Percentiles rank a stretch among this genome's conserved stretches.
Evolutionary conservation across 2,113 vertebrate genomes (phyloP).

Genomic region (Varanus komodoensis): DNA sequence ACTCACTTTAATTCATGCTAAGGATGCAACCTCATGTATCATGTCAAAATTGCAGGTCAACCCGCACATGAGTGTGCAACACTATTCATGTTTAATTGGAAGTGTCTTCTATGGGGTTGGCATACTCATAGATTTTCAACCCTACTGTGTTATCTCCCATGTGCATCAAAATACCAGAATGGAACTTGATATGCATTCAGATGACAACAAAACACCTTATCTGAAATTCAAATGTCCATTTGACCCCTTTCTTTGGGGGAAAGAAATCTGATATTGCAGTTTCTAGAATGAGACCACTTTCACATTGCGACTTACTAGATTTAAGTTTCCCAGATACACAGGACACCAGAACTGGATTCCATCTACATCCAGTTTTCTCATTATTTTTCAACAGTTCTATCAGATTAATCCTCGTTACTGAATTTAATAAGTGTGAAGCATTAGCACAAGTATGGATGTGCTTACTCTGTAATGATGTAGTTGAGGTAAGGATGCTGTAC

Average conservation of each 20-base stretch:
- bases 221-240: neutral
- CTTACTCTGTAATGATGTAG: neutral
- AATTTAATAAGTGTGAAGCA: neutral
- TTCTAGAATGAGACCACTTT: neutral
- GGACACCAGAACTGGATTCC: neutral
- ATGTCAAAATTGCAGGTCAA: neutral
- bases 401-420: neutral
- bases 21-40: neutral
- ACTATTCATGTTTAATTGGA: no score
- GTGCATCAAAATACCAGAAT: neutral
- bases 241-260: no score
- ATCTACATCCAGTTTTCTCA: neutral
- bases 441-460: neutral
- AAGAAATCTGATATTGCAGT: no score
- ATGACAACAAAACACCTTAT: neutral
- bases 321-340: neutral
- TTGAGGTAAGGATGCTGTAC: neutral
- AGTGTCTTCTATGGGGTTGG: no score
- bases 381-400: neutral
- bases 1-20: neutral
- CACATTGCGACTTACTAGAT: neutral
- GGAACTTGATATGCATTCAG: neutral
- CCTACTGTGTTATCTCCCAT: neutral
- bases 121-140: neutral
- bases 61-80: neutral